Evolutionary conservation across 2,797 vertebrate genomes (phyloP), one percentile per base, ranked within the genome.

Genomic region (Periophthalmus magnuspinnatus): DNA sequence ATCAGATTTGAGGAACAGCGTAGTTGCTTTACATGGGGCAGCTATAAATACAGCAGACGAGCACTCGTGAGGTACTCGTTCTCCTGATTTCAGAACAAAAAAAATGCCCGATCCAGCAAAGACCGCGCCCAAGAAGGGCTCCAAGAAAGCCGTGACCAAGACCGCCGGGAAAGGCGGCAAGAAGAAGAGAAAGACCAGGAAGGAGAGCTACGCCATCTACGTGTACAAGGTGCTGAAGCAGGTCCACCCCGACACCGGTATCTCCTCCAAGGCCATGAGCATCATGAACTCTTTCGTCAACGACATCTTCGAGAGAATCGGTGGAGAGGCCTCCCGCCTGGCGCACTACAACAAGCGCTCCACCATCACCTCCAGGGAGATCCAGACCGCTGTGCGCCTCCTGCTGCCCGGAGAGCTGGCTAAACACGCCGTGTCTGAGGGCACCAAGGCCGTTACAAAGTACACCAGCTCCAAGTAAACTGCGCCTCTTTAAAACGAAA

Each of bases 311-410:
- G 54, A 56, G 54, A 28, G 54, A 11, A 56, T 56, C 22, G 54
- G 54, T 11, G 22, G 54, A 13, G 54, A 56, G 54, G 54, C 54
- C 3, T 56, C 54, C 54, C 54, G 54, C 22, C 22, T 56, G 54
- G 54, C 54, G 54, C 54, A 56, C 22, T 56, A 56, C 22, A 56
- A 56, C 21, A 56, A 56, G 54, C 54, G 54, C 54, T 56, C 54
- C 22, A 56, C 54, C 54, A 56, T 56, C 54, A 56, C 54, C 5
- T 56, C 54, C 54, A 56, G 54, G 22, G 54, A 56, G 54, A 56
- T 56, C 22, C 54, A 56, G 54, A 56, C 54, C 22, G 54, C 54
- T 22, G 54, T 56, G 54, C 54, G 54, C 54, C 54, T 56, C 22
- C 22, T 56, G 21, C 54, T 56, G 11, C 54, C 54, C 22, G 54